Evolutionary conservation across 2,888 invertebrate species (phyloP).

Genomic region (Papilio gigon): DNA sequence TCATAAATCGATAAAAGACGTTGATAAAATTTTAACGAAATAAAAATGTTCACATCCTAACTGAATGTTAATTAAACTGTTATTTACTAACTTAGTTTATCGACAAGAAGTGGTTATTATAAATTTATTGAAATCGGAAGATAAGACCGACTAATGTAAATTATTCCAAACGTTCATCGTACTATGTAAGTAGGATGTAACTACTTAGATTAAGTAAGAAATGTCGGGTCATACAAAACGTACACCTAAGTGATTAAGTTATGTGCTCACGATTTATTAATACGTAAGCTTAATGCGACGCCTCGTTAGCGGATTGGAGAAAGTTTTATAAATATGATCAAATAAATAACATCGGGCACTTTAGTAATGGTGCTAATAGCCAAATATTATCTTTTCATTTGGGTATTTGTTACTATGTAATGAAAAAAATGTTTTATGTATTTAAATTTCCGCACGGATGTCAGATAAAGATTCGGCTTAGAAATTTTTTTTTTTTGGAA

Average conservation of each 20-base stretch:
- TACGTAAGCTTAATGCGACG: conserved; percentile 13
- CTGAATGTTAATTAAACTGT: neutral
- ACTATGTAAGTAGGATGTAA: neutral
- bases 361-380: conserved; percentile 37
- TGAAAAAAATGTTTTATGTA: conserved; percentile 24
- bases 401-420: conserved; percentile 29
- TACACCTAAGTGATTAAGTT: neutral
- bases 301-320: conserved; percentile 26
- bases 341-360: conserved; percentile 35
- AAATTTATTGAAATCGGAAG: neutral
- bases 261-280: conserved; percentile 12
- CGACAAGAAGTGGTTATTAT: no score
- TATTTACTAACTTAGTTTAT: neutral
- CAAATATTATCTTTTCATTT: conserved; percentile 35
- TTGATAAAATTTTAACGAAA: no score
- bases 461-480: conserved; percentile 20
- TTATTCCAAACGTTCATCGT: neutral
- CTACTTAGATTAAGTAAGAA: neutral
- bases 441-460: conserved; percentile 28
- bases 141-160: neutral
- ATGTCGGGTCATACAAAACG: neutral
- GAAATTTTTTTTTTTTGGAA: conserved; percentile 34
- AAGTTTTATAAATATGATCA: conserved; percentile 35
- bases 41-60: no score
- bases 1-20: no score